Conservation (phyloP, 2,797 vertebrate genomes). For the Loriculus beryllinus region DNA sequence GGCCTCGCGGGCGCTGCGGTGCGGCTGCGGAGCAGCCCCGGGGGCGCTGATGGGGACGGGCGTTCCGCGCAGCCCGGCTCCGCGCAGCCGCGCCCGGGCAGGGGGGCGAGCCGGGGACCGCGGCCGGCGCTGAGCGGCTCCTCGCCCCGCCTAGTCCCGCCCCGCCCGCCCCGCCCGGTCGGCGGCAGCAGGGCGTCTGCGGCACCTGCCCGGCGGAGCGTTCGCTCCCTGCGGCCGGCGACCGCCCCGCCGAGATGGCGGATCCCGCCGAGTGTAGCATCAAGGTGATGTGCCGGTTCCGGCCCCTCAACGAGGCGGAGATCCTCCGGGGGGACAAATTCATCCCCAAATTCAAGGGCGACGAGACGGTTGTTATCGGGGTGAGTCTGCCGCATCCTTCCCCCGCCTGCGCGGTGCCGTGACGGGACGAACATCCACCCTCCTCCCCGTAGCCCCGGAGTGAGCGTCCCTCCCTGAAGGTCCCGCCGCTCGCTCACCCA, state of each 20-base stretch:
- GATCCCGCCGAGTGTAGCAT: slow-evolving; percentile 90
- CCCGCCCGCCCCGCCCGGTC: neutral
- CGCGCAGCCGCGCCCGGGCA: neutral
- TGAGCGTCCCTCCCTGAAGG: neutral
- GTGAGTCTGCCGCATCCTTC: slow-evolving; percentile 75
- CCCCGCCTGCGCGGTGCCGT: neutral
- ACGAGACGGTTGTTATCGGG: slow-evolving; percentile 90
- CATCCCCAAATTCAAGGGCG: slow-evolving; percentile 90
- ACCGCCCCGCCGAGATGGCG: slow-evolving; percentile 71
- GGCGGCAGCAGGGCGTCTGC: neutral
- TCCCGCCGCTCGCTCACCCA: neutral
- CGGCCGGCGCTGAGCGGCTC: neutral
- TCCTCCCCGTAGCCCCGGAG: neutral
- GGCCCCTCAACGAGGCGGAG: slow-evolving; percentile 90
- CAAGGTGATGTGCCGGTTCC: slow-evolving; percentile 95
- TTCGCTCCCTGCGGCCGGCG: neutral
- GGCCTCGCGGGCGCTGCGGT: neutral
- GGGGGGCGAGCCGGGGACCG: neutral
- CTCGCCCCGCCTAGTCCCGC: neutral
- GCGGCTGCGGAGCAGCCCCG: neutral
- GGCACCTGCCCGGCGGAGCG: neutral
- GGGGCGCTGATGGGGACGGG: neutral
- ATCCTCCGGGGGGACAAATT: slow-evolving; percentile 88
- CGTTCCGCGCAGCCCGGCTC: no score
- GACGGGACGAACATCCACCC: neutral